Base-by-base conservation (phyloP, 2,113 vertebrate species). In the Sinocyclocheilus anophthalmus region DNA sequence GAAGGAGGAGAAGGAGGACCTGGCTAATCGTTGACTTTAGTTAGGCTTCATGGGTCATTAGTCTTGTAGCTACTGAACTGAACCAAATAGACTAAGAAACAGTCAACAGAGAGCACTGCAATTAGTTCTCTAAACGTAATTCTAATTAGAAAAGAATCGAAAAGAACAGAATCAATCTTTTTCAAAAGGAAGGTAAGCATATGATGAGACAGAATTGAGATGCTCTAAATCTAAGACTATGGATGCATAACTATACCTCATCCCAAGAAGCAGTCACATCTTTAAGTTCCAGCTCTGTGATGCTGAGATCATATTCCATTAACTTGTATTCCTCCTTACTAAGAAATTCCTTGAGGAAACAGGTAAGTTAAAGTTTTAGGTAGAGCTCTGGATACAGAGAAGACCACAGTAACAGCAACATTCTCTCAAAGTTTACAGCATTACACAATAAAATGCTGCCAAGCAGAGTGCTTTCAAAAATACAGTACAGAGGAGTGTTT, bases 241-340 rank as follows among this genome's bases (percentile, higher is more conserved):
- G 20, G n/a, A 55, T 14, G 13, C 20, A 39, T 77, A 79, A 65
- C 8, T 11, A 8, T 88, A 99, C 98, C 97, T 99, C 97, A 85
- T 99, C 98, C 98, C 98, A 99, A 86, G 96, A 99, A 48, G 98
- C 98, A 70, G 98, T 97, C 63, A 98, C 97, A 73, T 97, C 98
- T 78, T 97, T 94, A 92, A 99, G 89, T 84, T 96, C 94, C 89
- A 99, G 90, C 1, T 96, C 97, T 42, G 95, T 97, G 14, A 96
- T 97, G 88, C 96, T 98, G 90, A 98, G 95, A 88, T 98, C 99
- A 90, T 99, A 99, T 88, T 99, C 98, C 93, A 97, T 87, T 9
- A 95, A 92, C 91, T 96, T 96, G 93, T 97, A 97, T 87, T 99
- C 98, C 86, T 99, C 97, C 87, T 97, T 98, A 92, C 96, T 94